Evolutionary conservation across 2,797 vertebrate species (phyloP).

Genomic region (Coregonus suidteri): DNA sequence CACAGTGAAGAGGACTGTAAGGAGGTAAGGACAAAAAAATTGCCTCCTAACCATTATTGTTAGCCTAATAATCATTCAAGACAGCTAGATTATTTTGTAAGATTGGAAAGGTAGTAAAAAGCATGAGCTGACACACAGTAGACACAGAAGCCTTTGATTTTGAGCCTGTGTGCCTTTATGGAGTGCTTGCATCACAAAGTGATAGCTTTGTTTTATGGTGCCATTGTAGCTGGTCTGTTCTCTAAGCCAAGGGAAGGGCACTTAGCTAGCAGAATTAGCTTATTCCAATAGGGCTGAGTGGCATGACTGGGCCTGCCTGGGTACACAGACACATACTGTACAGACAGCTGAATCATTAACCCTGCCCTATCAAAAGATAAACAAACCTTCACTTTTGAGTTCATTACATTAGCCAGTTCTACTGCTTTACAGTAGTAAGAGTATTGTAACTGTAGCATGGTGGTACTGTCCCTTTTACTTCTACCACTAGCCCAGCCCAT

Average conservation of each 20-base stretch:
- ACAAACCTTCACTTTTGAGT: slow-evolving; percentile 53
- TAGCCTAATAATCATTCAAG: not conserved
- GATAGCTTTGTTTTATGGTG: not conserved
- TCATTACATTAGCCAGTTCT: not conserved
- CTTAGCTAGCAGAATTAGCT: not conserved
- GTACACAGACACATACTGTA: slow-evolving; percentile 3
- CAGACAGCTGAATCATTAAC: slow-evolving; percentile 48
- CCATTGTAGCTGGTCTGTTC: not conserved
- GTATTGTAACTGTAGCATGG: not conserved
- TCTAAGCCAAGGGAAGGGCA: not conserved
- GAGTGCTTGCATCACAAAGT: not conserved
- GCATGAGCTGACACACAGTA: no score
- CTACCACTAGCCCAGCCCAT: slow-evolving; percentile 23
- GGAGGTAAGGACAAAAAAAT: slow-evolving; percentile 71
- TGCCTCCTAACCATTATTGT: not conserved
- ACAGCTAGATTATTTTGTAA: not conserved
- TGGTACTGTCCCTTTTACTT: slow-evolving; percentile 8
- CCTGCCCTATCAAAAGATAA: slow-evolving; percentile 22
- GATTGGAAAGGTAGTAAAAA: not conserved
- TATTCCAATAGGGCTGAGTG: not conserved
- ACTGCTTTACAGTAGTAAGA: slow-evolving; percentile 1
- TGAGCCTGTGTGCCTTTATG: not conserved
- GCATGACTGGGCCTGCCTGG: slow-evolving; percentile 10
- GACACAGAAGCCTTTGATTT: not conserved
- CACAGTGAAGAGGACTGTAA: slow-evolving; percentile 88